Evolutionary conservation across 2,797 vertebrate species (phyloP).

Genomic region (Petrocephalus schoutedeni): DNA sequence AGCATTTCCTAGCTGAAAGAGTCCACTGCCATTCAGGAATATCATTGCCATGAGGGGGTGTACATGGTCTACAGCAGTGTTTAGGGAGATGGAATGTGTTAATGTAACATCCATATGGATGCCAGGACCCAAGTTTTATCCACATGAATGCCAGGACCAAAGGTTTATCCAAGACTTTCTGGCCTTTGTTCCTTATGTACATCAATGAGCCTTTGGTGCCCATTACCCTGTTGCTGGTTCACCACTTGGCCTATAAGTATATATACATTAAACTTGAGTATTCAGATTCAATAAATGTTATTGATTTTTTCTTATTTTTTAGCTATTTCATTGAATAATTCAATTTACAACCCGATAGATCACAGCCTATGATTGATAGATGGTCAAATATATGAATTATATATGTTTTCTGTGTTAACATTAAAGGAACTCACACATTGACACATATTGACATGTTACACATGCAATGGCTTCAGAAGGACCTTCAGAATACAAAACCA

Average conservation of each 20-base stretch:
- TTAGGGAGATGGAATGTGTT: background rate
- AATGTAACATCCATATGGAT: background rate
- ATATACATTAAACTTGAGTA: background rate
- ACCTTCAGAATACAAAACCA: background rate
- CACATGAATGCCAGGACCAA: too few relatives aligned
- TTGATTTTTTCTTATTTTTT: background rate
- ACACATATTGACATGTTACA: background rate
- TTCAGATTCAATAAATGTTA: background rate
- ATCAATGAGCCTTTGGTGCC: background rate
- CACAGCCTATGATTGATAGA: background rate
- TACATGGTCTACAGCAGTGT: background rate
- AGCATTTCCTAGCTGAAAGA: background rate
- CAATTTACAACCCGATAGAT: background rate
- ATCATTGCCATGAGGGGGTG: background rate
- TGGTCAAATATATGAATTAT: background rate
- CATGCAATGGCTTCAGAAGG: background rate
- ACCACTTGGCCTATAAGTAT: background rate
- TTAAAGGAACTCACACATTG: background rate
- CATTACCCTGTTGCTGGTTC: background rate
- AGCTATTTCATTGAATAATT: background rate
- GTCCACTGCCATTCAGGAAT: background rate
- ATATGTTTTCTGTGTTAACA: background rate
- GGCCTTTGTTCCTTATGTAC: background rate
- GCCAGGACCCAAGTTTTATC: background rate
- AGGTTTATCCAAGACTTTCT: background rate